phyloP scores from a whole-genome alignment of 2,113 vertebrate species.

The Saccopteryx bilineata region DNA sequence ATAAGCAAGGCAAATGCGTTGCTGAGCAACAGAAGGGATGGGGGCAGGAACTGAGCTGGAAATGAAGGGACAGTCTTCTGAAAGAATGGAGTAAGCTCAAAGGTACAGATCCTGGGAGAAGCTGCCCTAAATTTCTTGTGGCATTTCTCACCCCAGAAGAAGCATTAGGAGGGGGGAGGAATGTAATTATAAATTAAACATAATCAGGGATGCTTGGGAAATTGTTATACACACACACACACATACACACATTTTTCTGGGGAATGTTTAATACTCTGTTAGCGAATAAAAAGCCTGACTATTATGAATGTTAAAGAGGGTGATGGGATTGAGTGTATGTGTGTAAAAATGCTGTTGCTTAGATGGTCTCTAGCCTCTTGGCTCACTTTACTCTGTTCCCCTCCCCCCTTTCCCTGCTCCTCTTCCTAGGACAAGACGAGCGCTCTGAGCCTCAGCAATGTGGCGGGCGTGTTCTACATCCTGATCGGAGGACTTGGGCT shows the following conservation, averaged over 20 bases:
- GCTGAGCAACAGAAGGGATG: conserved; percentile 85
- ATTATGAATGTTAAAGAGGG: conserved; percentile 78
- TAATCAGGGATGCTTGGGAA: conserved; percentile 14
- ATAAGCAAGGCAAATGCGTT: conserved; percentile 76
- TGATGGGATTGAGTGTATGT: conserved; percentile 75
- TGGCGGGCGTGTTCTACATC: conserved; percentile 99
- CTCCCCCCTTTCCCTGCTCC: conserved; percentile 80
- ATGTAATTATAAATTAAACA: conserved; percentile 61
- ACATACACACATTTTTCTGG: not conserved
- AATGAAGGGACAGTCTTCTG: conserved; percentile 81
- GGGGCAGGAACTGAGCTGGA: conserved; percentile 78
- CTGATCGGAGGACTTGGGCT: conserved; percentile 98
- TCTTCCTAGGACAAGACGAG: conserved; percentile 97
- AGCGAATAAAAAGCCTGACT: conserved; percentile 69
- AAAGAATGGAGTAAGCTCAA: conserved; percentile 80
- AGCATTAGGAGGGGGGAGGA: conserved; percentile 63
- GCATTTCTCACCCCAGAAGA: conserved; percentile 58
- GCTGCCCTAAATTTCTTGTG: not conserved
- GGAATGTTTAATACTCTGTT: not conserved
- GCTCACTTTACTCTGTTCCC: conserved; percentile 82
- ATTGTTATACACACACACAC: not conserved
- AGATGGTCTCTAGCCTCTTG: conserved; percentile 34
- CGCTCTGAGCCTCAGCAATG: conserved; percentile 98
- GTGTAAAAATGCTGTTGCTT: conserved; percentile 72
- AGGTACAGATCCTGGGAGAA: not conserved